Evolutionary conservation across 53 echinoderm and acorn worm species (phyloP).

Genomic region (Astropecten irregularis): DNA sequence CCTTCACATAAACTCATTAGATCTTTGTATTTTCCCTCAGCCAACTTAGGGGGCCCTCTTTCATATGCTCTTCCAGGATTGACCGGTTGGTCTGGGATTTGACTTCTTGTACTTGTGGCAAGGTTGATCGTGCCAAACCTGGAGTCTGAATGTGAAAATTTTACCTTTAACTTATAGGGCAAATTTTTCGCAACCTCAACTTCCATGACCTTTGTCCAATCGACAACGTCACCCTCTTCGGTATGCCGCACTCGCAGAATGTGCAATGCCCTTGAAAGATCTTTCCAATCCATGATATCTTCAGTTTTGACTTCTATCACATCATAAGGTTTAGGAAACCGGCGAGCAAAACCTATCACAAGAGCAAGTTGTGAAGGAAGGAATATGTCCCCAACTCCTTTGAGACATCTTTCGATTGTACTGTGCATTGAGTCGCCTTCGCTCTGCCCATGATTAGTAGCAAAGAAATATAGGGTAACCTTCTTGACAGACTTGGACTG

Average conservation of each 20-base stretch:
- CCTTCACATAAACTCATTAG: too few relatives aligned
- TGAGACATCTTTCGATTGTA: too few relatives aligned
- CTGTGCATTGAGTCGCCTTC: too few relatives aligned
- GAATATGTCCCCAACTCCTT: neutral
- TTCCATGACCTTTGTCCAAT: slow-evolving; percentile 25
- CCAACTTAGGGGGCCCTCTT: too few relatives aligned
- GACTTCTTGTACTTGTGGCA: too few relatives aligned
- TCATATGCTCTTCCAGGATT: too few relatives aligned
- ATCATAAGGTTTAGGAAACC: neutral
- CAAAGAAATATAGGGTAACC: slow-evolving; percentile 26
- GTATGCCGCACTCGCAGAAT: neutral
- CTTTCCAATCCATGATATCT: slow-evolving; percentile 36
- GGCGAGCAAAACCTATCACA: slow-evolving; percentile 7
- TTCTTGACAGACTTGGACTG: neutral
- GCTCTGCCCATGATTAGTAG: too few relatives aligned
- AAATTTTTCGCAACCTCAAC: neutral
- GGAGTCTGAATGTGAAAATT: neutral
- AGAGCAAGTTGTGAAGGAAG: neutral
- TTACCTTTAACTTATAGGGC: neutral
- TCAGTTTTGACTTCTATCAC: neutral
- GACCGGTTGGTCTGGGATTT: too few relatives aligned
- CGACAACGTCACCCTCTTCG: neutral
- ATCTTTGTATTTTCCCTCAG: too few relatives aligned
- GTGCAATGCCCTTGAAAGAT: too few relatives aligned
- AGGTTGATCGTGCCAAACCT: neutral